Evolutionary conservation across 2,797 vertebrate genomes (phyloP), one percentile per base, ranked within the genome.

Genomic region (Danionella dracula): DNA sequence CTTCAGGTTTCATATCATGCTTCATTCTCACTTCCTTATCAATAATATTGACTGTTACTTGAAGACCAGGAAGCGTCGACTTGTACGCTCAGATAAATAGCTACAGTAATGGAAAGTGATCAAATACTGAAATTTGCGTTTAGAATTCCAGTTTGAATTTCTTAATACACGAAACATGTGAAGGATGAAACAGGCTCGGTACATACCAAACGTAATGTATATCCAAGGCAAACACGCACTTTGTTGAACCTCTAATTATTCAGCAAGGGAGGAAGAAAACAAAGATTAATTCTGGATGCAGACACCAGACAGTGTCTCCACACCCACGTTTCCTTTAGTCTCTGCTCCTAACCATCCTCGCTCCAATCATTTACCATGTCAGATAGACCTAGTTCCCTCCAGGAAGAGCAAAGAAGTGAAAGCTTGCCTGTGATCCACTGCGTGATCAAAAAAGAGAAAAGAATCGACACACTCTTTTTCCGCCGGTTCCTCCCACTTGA

Each of bases 391-490:
- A 45, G 51, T 55, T 38, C 23, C 40, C 19, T 57, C 51, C 27
- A 41, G 48, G 4, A 15, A 27, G 70, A 21, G 17, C 34, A 61
- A 56, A 51, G 68, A 46, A 40, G 57, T 19, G 44, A 69, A 56
- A 58, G n/a, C 49, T 13, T 53, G 62, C 54, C 60, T 73, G 54
- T 75, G 70, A 71, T 71, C 59, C 58, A 21, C 9, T 27, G 53
- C 65, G 68, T 71, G 65, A 77, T 74, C 61, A 70, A 75, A 75
- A 58, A 68, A 51, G 46, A 68, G 32, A 54, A 38, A 34, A 66
- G 53, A 27, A 48, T 56, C 41, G 44, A 49, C 12, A 10, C 21
- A n/a, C 27, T 53, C 8, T 5, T 17, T 31, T 53, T 32, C 20
- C 16, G 1, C 7, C n/a, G 7, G 23, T 42, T 53, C 54, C 37